Conservation (phyloP, 2,888 invertebrate genomes). For the Ochropacha duplaris region DNA sequence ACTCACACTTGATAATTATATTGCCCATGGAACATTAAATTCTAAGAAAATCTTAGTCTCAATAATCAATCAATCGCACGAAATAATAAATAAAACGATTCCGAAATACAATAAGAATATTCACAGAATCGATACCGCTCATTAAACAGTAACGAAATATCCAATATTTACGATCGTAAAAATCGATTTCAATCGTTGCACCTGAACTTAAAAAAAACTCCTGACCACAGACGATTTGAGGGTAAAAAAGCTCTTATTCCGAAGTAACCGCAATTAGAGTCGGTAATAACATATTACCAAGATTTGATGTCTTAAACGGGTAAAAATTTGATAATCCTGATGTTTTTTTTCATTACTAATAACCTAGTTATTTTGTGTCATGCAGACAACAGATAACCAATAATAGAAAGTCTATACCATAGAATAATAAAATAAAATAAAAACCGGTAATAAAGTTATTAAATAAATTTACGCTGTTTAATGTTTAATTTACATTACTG, state of each 20-base stretch:
- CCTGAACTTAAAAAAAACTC: constrained; percentile 39
- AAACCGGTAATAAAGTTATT: no score
- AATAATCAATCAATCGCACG: background rate
- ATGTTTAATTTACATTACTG: no score
- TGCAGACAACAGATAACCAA: background rate
- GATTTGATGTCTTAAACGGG: background rate
- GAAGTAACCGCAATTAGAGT: constrained; percentile 44
- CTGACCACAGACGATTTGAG: constrained; percentile 24
- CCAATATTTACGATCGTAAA: constrained; percentile 38
- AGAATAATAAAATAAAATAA: no score
- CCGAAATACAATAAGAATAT: constrained; percentile 3
- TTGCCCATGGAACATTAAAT: background rate
- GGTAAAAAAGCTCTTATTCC: constrained; percentile 20
- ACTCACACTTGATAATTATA: background rate
- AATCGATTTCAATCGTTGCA: constrained; percentile 42
- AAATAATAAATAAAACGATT: background rate
- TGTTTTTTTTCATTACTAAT: background rate
- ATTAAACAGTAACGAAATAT: constrained; percentile 36
- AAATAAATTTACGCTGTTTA: no score
- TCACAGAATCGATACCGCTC: constrained; percentile 12
- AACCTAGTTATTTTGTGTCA: no score
- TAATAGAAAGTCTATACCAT: no score
- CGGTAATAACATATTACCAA: constrained; percentile 15
- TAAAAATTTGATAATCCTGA: background rate
- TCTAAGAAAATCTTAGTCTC: background rate